These are phyloP conservation scores for Girardia tigrina DNA, from an alignment of 2,888 invertebrate species.

Conservation along the genomic window DNA sequence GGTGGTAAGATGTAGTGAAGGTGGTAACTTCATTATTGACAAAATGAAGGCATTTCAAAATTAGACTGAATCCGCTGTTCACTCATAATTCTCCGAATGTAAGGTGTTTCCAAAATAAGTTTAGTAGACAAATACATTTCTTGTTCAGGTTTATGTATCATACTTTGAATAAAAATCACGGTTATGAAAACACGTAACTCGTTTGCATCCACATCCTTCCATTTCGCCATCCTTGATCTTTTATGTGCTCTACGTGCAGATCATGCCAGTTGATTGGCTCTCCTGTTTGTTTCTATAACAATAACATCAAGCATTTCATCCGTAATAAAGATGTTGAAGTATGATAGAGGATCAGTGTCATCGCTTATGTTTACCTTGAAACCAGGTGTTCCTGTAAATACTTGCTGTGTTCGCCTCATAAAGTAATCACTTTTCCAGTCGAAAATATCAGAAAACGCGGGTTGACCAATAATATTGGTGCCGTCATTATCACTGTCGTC, in stretches of 20 bases:
- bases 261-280: background rate
- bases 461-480: background rate
- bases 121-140: slow-evolving; percentile 14
- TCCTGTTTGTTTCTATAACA: slow-evolving; percentile 3
- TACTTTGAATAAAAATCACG: background rate
- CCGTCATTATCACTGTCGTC: too few relatives aligned
- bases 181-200: background rate
- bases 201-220: background rate
- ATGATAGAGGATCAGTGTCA: background rate
- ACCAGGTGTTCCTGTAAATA: slow-evolving; percentile 14
- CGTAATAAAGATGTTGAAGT: background rate
- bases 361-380: background rate
- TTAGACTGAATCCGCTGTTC: background rate
- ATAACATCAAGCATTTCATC: slow-evolving; percentile 6
- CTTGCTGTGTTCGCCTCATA: background rate
- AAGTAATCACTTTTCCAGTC: background rate
- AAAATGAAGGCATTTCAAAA: slow-evolving; percentile 8
- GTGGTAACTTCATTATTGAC: background rate
- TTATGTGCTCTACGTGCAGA: background rate
- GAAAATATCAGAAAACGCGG: background rate
- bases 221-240: background rate
- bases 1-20: too few relatives aligned
- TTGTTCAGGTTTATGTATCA: background rate
- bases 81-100: background rate
- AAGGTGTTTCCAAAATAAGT: background rate